Evolutionary conservation across 2,113 vertebrate genomes (phyloP), one percentile per base, ranked within the genome.

Genomic region (Prinia subflava): DNA sequence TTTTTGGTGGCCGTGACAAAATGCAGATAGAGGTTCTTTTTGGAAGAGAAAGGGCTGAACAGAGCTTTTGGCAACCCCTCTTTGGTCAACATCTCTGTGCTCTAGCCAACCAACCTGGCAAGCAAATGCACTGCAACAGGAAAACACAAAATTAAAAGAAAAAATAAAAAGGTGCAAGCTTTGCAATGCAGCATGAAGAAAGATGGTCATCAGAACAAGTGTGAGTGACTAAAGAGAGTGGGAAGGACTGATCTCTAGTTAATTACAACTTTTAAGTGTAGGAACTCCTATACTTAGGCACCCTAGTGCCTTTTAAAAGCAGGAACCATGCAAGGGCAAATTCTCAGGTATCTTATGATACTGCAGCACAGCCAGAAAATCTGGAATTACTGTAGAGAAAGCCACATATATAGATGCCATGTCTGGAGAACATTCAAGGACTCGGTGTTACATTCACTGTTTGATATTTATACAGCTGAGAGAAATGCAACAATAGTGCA

Each of bases 71-170:
- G 89, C 75, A 95, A 8, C n/a, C 27, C 44, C 28, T 89, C 53
- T 67, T 65, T 57, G 47, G 56, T 69, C 71, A 95, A 31, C 42
- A 42, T 30, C 60, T 94, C 67, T 80, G 63, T 49, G 46, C 19
- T 83, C 28, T 10, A 74, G 93, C 94, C 92, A 95, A 77, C 23
- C 27, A 95, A 77, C 35, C 82, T 85, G 78, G 78, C 87, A 96
- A 90, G 33, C 67, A 92, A 83, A 93, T 73, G 53, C 59, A 83
- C 63, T 70, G 82, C 85, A 94, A 90, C n/a, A 69, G 74, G 23
- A 91, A 75, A 85, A 68, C 25, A 70, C 11, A 37, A 74, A 65
- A 67, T 44, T 28, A 62, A 30, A 49, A 52, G 21, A 3, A 41
- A 20, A 41, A 31, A 18, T 28, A 64, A 22, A 37, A 13, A 33